phyloP scores from a whole-genome alignment of 2,888 invertebrate species.

The Meta bourneti region DNA sequence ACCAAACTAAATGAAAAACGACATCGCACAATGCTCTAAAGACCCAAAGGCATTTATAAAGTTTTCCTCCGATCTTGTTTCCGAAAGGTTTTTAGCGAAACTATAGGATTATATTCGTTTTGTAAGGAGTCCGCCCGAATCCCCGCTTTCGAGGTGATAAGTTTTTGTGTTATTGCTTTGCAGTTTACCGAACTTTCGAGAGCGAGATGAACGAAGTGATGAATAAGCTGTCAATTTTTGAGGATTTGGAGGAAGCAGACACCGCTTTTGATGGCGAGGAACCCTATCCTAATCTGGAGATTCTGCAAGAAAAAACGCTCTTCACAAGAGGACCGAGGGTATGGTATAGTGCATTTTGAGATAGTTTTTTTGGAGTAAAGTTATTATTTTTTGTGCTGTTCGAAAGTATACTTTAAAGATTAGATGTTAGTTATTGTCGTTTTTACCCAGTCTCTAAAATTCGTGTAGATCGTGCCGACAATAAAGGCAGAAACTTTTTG shows the following conservation, averaged over 20 bases:
- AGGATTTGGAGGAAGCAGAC: constrained; percentile 53
- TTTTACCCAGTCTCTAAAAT: no score
- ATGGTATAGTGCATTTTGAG: not conserved
- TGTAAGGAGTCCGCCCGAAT: not conserved
- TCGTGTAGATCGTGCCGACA: no score
- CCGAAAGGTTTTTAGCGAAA: not conserved
- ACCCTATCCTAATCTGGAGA: constrained; percentile 66
- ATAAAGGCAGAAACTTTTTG: not conserved
- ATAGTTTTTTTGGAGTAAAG: no score
- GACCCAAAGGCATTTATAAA: not conserved
- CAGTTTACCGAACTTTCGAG: constrained; percentile 58
- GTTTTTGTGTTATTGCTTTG: constrained; percentile 25
- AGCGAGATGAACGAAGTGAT: constrained; percentile 64
- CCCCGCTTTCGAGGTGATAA: not conserved
- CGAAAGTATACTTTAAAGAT: no score
- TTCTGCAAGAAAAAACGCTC: constrained; percentile 57
- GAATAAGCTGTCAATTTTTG: constrained; percentile 40
- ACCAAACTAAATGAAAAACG: not conserved
- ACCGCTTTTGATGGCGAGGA: constrained; percentile 55
- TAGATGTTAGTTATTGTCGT: no score
- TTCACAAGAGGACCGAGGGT: constrained; percentile 69
- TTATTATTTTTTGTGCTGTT: no score
- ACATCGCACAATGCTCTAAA: not conserved
- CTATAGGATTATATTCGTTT: not conserved
- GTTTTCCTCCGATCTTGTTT: not conserved